Conservation (phyloP, 2,113 vertebrate genomes). For the Melierax canorus region DNA sequence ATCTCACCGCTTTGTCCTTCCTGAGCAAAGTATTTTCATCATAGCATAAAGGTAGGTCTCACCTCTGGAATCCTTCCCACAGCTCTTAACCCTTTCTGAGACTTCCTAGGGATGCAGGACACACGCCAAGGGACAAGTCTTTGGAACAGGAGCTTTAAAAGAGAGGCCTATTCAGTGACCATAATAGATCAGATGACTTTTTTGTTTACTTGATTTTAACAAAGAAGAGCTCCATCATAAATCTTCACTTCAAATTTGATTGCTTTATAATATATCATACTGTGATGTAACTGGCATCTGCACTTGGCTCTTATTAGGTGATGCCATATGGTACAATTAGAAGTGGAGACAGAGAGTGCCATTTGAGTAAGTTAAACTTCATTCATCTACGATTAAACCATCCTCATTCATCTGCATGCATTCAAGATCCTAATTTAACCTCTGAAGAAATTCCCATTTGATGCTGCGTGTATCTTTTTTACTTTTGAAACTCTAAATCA, state of each 20-base stretch:
- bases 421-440: neutral
- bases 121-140: fast-evolving
- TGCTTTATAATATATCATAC: conserved; percentile 47
- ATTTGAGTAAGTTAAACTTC: conserved; percentile 23
- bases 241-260: conserved; percentile 51
- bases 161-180: neutral
- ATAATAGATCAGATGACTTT: neutral
- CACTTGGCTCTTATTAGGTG: conserved; percentile 38
- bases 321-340: conserved; percentile 48
- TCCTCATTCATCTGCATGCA: neutral
- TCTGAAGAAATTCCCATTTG: neutral
- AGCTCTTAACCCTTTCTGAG: neutral
- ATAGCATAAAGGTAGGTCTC: neutral
- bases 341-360: neutral
- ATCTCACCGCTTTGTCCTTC: neutral
- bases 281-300: conserved; percentile 30
- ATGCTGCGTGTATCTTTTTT: neutral
- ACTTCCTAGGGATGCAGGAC: neutral
- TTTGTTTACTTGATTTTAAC: conserved; percentile 36
- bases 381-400: neutral
- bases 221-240: conserved; percentile 34
- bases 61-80: neutral
- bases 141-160: neutral
- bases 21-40: neutral
- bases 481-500: neutral